A percentile compares a stretch with the other conserved stretches of the same genome.
Conservation (phyloP, 2,888 invertebrate species). For the Emmelina monodactyla region DNA sequence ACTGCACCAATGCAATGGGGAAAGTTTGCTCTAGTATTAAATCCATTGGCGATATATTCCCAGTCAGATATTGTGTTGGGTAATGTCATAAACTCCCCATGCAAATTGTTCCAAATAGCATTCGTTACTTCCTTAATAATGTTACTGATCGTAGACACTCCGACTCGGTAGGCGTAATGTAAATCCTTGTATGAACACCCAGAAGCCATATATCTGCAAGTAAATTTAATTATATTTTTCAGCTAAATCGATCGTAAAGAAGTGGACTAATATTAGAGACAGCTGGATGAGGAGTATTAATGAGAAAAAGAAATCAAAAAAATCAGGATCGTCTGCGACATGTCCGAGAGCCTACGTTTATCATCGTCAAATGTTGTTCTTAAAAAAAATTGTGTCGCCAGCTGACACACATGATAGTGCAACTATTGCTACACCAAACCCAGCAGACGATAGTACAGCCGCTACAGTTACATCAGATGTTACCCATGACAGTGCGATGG, state of each 20-base stretch:
- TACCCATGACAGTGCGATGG: conserved; percentile 13
- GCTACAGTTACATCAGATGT: conserved; percentile 12
- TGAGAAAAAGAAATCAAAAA: conserved; percentile 14
- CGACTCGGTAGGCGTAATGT: no score
- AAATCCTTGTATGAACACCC: no score
- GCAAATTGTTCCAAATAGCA: no score
- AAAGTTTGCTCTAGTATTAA: conserved; percentile 17
- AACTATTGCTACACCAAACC: conserved; percentile 11
- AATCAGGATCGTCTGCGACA: conserved; percentile 13
- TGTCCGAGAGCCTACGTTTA: conserved; percentile 10
- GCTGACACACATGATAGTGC: conserved; percentile 16
- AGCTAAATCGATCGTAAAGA: no score
- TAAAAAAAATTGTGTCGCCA: conserved; percentile 12
- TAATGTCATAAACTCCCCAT: conserved; percentile 9
- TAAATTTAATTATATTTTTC: no score
- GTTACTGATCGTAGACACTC: no score
- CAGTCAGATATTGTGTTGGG: conserved; percentile 12
- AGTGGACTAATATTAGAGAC: no score
- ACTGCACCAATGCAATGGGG: no score
- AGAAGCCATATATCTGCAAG: no score
- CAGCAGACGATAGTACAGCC: conserved; percentile 15
- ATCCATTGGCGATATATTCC: conserved; percentile 17
- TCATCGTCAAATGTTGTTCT: conserved; percentile 7
- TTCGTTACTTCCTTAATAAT: no score
- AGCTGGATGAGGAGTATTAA: no score